These are phyloP conservation scores for Drosophila hydei DNA, from an alignment of 1,140 invertebrate genomes.

Conservation along the genomic window DNA sequence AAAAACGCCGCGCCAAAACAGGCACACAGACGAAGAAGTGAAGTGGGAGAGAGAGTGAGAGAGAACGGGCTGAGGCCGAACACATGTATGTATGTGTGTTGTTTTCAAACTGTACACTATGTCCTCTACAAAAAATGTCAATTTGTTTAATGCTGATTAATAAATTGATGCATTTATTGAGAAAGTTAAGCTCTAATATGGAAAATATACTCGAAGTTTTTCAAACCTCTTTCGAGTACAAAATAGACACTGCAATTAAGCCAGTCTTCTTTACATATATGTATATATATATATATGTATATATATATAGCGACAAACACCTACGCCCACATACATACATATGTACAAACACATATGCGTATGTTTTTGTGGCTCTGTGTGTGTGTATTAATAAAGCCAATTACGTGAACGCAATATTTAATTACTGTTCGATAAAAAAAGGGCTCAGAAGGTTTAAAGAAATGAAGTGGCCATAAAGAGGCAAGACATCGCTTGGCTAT, in stretches of 20 bases:
- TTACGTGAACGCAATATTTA: conserved; percentile 65
- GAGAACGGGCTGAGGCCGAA: background rate
- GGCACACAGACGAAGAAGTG: background rate
- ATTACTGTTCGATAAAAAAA: conserved; percentile 43
- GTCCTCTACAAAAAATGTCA: too few species aligned
- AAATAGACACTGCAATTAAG: too few species aligned
- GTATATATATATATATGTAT: too few species aligned
- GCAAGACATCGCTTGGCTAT: background rate
- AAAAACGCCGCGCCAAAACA: conserved; percentile 3
- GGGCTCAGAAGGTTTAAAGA: conserved; percentile 25
- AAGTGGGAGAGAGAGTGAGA: too few species aligned
- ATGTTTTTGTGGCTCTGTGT: background rate
- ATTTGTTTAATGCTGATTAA: too few species aligned
- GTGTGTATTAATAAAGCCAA: conserved; percentile 42
- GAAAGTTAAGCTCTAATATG: too few species aligned
- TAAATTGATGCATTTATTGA: too few species aligned
- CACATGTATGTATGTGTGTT: conserved; percentile 1
- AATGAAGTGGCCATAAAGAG: conserved; percentile 25
- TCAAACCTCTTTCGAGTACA: too few species aligned
- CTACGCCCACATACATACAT: background rate
- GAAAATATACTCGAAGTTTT: too few species aligned
- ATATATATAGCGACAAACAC: too few species aligned
- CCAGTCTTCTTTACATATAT: too few species aligned
- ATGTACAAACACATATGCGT: background rate
- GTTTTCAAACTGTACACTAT: too few species aligned